phyloP scores from a whole-genome alignment of 2,888 invertebrate species.

The Eledone cirrhosa region DNA sequence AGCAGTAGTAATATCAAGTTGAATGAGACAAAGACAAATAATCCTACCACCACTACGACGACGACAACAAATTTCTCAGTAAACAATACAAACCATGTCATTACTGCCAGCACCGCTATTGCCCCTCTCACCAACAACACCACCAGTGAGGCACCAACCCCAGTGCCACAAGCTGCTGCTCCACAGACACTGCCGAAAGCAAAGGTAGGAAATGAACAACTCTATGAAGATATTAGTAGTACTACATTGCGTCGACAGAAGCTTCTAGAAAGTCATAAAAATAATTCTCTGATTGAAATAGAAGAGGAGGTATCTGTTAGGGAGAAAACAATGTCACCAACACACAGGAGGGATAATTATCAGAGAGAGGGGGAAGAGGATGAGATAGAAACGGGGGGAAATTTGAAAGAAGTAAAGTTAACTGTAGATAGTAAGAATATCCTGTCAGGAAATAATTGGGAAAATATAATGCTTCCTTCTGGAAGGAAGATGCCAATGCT shows the following conservation, averaged over 20 bases:
- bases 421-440: not conserved
- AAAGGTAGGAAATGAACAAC: constrained; percentile 20
- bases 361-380: not conserved
- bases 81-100: not conserved
- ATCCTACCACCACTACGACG: not conserved
- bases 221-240: too few relatives aligned
- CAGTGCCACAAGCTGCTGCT: not conserved
- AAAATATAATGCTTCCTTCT: not conserved
- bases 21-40: not conserved
- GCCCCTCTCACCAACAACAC: not conserved
- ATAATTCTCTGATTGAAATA: constrained; percentile 3
- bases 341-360: not conserved
- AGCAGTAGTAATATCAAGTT: too few relatives aligned
- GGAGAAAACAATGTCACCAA: not conserved
- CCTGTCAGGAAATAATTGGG: not conserved
- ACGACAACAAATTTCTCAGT: not conserved
- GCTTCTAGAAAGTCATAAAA: not conserved
- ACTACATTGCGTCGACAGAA: not conserved
- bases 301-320: not conserved
- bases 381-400: not conserved
- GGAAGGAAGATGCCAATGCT: not conserved
- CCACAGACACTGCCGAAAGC: not conserved
- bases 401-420: not conserved
- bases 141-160: constrained; percentile 18
- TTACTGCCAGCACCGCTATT: constrained; percentile 1